Base-by-base conservation (phyloP, 2,113 vertebrate species). In the Anser brachyrhynchus region DNA sequence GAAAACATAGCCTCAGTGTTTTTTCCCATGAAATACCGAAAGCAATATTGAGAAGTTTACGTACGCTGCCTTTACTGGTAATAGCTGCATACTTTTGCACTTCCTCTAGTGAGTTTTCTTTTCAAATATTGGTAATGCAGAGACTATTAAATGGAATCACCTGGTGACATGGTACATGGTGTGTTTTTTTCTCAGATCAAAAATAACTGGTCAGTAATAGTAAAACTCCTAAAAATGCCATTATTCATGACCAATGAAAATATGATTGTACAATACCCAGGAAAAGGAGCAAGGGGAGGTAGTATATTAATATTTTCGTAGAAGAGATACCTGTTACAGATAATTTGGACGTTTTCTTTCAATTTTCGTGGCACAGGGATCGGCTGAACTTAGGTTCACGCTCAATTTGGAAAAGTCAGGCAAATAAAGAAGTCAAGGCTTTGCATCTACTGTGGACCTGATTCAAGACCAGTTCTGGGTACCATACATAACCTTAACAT, bases 401-500 rank as follows among this genome's bases (percentile, higher is more conserved):
- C 23, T 13, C 69, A 37, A 20, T n/a, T 41, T 65, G 29, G 58
- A 74, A 82, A 37, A 57, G 14, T 35, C 20, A 39, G 15, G 26
- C 19, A 28, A 16, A 5, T 8, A 33, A 19, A 44, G n/a, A 12
- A 62, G 29, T 12, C 10, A 11, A 62, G 3, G 46, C 2, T 81
- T 39, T 41, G 7, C 39, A 33, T 75, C 41, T 54, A 11, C 28
- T 1, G 0, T 41, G 35, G 33, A 35, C 29, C 20, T 28, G 46
- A 66, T 20, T 70, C 26, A 13, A 26, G 43, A 67, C n/a, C 33
- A 55, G 19, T 43, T 37, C 15, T 59, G n/a, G 28, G 11, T 52
- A 29, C 8, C 6, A 26, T 14, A 58, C 43, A 12, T 96, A 99
- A 99, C 99, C 98, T 99, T 99, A 87, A 99, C 99, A 6, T 99